Conservation (phyloP, 2,888 invertebrate species). For the Meteorus colon region DNA sequence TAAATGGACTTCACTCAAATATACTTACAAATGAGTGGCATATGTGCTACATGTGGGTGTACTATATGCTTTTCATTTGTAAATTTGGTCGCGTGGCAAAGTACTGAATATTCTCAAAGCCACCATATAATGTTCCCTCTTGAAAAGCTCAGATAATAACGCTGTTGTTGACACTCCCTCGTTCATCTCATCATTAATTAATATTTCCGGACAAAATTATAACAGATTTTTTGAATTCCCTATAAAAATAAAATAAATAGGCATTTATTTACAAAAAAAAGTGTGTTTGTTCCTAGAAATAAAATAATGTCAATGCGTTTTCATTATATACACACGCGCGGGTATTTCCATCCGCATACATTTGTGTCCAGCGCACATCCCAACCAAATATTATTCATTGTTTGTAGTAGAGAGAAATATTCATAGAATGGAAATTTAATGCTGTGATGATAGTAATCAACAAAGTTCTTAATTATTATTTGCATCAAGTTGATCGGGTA, state of each 20-base stretch:
- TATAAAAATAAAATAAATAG: too few relatives aligned
- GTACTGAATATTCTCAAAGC: conserved; percentile 37
- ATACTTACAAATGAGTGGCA: background rate
- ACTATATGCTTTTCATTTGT: conserved; percentile 50
- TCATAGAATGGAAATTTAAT: background rate
- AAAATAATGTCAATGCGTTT: too few relatives aligned
- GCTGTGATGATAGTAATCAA: background rate
- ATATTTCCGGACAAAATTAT: too few relatives aligned
- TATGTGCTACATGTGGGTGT: conserved; percentile 52
- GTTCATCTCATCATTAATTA: too few relatives aligned
- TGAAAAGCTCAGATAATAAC: background rate
- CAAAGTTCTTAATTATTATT: background rate
- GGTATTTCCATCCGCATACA: background rate
- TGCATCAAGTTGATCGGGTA: background rate
- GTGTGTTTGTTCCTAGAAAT: too few relatives aligned
- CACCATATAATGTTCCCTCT: background rate
- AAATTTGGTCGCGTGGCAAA: conserved; percentile 48
- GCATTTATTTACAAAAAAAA: too few relatives aligned
- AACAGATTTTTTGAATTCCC: too few relatives aligned
- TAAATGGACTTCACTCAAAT: background rate
- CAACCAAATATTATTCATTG: conserved; percentile 5
- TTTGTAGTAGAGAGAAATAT: background rate
- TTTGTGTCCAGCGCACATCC: background rate
- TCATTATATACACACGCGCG: too few relatives aligned
- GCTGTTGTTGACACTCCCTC: too few relatives aligned